Evolutionary conservation across 1,140 invertebrate genomes (phyloP).

Genomic region (Anastatus disparis): DNA sequence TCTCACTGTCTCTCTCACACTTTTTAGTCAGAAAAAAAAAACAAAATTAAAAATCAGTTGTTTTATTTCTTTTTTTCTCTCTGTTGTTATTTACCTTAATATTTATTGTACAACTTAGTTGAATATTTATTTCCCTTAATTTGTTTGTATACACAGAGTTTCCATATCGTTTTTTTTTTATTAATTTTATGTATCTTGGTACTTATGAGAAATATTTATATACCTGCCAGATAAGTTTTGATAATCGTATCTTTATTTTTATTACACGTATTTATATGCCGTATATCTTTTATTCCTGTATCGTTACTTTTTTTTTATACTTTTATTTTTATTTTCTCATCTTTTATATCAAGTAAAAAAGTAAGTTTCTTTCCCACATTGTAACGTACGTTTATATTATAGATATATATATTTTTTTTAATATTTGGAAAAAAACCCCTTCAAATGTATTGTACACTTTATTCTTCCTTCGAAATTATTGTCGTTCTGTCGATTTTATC

Average conservation of each 20-base stretch:
- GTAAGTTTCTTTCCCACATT: too few species aligned
- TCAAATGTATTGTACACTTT: too few species aligned
- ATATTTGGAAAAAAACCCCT: too few species aligned
- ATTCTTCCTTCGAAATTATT: too few species aligned
- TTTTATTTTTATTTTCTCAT: not conserved
- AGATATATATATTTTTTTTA: not conserved
- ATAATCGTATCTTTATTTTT: not conserved
- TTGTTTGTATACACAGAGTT: constrained; percentile 18
- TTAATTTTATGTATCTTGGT: constrained; percentile 6
- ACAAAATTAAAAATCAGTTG: too few species aligned
- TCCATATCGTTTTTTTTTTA: constrained; percentile 19
- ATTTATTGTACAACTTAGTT: too few species aligned
- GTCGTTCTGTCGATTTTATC: not conserved
- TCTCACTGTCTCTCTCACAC: constrained; percentile 6
- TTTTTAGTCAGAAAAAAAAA: too few species aligned
- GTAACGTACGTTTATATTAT: too few species aligned
- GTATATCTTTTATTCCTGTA: too few species aligned
- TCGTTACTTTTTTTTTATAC: not conserved
- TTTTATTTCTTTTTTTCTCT: constrained; percentile 42
- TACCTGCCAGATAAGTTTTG: not conserved
- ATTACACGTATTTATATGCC: not conserved
- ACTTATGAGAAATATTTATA: not conserved
- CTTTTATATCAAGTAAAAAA: too few species aligned
- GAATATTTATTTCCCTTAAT: constrained; percentile 25
- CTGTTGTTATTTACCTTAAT: not conserved